These are phyloP conservation scores for Dendrolimus punctatus DNA, from an alignment of 1,140 invertebrate genomes.

Conservation along the genomic window DNA sequence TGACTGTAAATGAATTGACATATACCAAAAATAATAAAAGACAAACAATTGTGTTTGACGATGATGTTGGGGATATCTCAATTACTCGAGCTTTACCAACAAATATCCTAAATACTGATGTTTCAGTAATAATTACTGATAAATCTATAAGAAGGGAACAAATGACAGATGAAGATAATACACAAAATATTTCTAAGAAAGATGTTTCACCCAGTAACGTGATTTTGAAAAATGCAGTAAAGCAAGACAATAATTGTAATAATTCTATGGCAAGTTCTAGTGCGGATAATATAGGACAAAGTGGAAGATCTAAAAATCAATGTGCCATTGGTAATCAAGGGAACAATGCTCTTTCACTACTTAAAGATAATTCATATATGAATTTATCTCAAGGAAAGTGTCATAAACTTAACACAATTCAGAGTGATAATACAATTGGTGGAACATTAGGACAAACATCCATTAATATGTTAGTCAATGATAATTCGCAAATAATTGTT, in stretches of 20 bases:
- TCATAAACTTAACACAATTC: no score
- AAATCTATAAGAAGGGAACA: neutral
- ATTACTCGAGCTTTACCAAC: neutral
- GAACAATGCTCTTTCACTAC: no score
- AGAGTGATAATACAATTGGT: no score
- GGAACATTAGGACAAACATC: no score
- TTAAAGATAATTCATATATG: no score
- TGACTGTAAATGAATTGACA: no score
- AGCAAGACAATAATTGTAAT: neutral
- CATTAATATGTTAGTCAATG: no score
- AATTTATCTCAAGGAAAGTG: no score
- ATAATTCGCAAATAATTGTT: no score
- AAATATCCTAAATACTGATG: neutral
- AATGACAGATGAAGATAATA: neutral
- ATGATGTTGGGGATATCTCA: neutral
- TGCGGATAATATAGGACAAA: neutral
- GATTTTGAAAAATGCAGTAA: neutral
- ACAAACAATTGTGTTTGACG: slow-evolving; percentile 14
- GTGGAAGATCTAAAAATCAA: neutral
- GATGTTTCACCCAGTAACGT: slow-evolving; percentile 14
- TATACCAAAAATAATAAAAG: slow-evolving; percentile 1
- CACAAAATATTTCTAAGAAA: slow-evolving; percentile 14
- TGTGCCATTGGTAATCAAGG: no score
- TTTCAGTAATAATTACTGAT: neutral
- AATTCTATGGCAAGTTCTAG: neutral